phyloP scores from a whole-genome alignment of 2,113 vertebrate genomes.

The Marcusenius ussheri region DNA sequence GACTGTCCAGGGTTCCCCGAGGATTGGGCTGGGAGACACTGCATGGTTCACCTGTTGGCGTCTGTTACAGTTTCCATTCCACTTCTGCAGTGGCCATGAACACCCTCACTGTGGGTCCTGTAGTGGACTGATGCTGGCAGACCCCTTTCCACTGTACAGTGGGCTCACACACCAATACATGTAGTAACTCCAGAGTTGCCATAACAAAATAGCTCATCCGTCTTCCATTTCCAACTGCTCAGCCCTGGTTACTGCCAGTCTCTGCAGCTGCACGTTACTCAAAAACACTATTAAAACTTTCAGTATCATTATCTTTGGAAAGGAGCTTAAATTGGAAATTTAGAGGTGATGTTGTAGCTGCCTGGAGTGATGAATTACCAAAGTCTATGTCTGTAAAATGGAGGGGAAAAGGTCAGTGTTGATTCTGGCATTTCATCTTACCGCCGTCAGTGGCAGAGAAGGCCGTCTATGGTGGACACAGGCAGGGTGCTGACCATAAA shows the following conservation, averaged over 20 bases:
- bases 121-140: not conserved
- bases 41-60: not conserved
- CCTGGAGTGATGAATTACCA: not conserved
- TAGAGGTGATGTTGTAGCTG: not conserved
- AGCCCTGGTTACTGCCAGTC: not conserved
- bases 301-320: not conserved
- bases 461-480: not conserved
- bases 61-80: not conserved
- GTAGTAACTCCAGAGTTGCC: not conserved
- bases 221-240: not conserved
- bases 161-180: not conserved
- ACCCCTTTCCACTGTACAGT: not conserved
- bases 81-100: not conserved
- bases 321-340: not conserved
- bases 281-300: not conserved
- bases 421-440: not conserved
- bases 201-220: not conserved
- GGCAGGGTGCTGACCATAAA: not conserved
- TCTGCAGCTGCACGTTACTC: not conserved
- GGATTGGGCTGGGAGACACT: too few relatives aligned
- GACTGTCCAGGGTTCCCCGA: too few relatives aligned
- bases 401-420: not conserved
- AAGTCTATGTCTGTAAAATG: not conserved
- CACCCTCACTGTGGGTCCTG: not conserved
- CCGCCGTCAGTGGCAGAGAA: not conserved